Evolutionary conservation across 1,140 invertebrate genomes (phyloP), one percentile per base, ranked within the genome.

Genomic region (Bombus waltoni): DNA sequence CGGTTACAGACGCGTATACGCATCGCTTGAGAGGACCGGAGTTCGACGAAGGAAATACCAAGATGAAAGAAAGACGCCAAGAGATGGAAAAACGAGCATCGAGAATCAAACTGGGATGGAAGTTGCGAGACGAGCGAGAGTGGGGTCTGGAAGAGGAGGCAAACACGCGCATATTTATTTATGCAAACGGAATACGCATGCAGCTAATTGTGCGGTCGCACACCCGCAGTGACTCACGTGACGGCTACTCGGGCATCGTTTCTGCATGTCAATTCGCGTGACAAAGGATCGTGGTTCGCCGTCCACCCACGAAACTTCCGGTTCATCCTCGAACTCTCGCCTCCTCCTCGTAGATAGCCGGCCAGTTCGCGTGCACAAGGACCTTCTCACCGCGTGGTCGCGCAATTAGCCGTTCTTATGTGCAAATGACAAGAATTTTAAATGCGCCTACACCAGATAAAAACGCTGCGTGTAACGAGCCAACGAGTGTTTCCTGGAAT

Each of bases 141-240:
- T 13, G 35, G 44, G 22, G n/a, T 3, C 32, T 4, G 73, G 11
- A n/a, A 42, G n/a, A 70, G 25, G 74, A 28, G 71, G 86, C 83
- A 79, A 82, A 89, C 89, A 88, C 87, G 87, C 86, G 88, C 86
- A 87, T 88, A 92, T 92, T 92, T 93, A 92, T 93, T 93, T 93
- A 93, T 94, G 90, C 90, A 92, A 93, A 91, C 87, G 83, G 88
- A 93, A 93, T 93, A 93, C 89, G 91, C 83, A 90, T 90, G 73
- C 87, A 88, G 88, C 92, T 93, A 93, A 93, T 93, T 93, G 91
- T 93, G 83, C 90, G 86, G 65, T 75, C 88, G 91, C 84, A 89
- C 87, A 90, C 88, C 80, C 86, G 90, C 89, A 72, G 87, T 92
- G 92, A 93, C 85, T 92, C 92, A 91, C 84, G 84, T 92, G 88